phyloP scores from a whole-genome alignment of 2,888 invertebrate species.

The Sarcophaga rosellei region DNA sequence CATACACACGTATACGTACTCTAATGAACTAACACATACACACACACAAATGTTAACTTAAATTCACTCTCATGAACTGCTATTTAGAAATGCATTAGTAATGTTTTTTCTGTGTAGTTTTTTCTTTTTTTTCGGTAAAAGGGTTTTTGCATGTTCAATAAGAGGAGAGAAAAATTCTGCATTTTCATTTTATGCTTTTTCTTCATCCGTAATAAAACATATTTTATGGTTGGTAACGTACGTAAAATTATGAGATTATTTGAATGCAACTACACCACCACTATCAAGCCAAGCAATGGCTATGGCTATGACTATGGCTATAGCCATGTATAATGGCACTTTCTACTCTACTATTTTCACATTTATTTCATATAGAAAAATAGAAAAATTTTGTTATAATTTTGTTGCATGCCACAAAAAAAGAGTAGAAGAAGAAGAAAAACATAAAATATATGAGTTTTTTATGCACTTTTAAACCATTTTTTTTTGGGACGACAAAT shows the following conservation, averaged over 20 bases:
- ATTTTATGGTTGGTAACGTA: constrained; percentile 56
- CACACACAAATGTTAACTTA: constrained; percentile 11
- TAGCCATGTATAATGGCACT: constrained; percentile 45
- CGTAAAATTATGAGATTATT: constrained; percentile 29
- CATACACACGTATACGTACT: constrained; percentile 2
- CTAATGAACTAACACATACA: constrained; percentile 5
- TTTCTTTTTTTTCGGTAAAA: constrained; percentile 4
- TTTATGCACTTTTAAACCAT: background rate
- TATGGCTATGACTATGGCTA: constrained; percentile 31
- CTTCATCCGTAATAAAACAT: constrained; percentile 65
- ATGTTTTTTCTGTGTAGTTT: constrained; percentile 46
- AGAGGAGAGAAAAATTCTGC: constrained; percentile 40
- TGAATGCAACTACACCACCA: constrained; percentile 42
- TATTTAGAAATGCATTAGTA: constrained; percentile 62
- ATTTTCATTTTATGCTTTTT: constrained; percentile 24
- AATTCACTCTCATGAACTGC: constrained; percentile 30
- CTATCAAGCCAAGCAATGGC: background rate
- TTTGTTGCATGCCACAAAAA: constrained; percentile 21
- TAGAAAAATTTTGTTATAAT: background rate
- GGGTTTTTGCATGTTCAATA: constrained; percentile 59
- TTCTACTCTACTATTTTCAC: constrained; percentile 62
- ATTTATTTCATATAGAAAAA: constrained; percentile 51
- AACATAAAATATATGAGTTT: constrained; percentile 1
- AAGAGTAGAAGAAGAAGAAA: too few relatives aligned
- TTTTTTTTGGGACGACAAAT: constrained; percentile 29